Percentiles rank a stretch among this genome's conserved stretches.
These are phyloP conservation scores for Andrena bucephala DNA, from an alignment of 2,888 invertebrate species.

Conservation along the genomic window DNA sequence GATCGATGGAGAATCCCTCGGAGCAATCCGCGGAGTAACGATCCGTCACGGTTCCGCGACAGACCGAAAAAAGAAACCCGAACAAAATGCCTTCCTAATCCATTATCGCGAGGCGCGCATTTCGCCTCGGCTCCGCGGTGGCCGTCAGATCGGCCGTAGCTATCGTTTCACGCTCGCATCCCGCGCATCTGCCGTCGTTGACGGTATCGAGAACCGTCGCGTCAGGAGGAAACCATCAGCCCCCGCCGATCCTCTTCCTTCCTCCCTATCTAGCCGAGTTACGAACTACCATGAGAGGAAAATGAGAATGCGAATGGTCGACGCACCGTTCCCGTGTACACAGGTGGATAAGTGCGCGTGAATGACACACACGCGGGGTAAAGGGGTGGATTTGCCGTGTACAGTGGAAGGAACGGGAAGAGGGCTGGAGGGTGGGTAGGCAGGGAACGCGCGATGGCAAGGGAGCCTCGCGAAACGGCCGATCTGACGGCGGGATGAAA, in stretches of 20 bases:
- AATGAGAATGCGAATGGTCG: constrained; percentile 70
- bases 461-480: constrained; percentile 9
- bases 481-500: constrained; percentile 8
- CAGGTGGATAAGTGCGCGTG: constrained; percentile 69
- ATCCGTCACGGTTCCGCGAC: constrained; percentile 14
- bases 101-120: constrained; percentile 23
- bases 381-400: constrained; percentile 39
- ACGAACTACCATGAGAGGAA: constrained; percentile 60
- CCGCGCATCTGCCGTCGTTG: constrained; percentile 6
- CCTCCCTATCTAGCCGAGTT: constrained; percentile 50
- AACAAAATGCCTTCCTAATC: constrained; percentile 53
- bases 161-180: constrained; percentile 26
- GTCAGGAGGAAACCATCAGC: constrained; percentile 29
- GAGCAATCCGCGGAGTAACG: constrained; percentile 18
- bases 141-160: constrained; percentile 11
- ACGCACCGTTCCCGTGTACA: constrained; percentile 41
- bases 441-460: constrained; percentile 29
- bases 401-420: constrained; percentile 18
- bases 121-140: constrained; percentile 1
- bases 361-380: constrained; percentile 58
- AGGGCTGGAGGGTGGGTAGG: neutral
- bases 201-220: constrained; percentile 48
- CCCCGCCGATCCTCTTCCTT: neutral
- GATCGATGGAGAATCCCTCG: constrained; percentile 24
- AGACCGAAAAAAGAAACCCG: constrained; percentile 14